A percentile compares a stretch with the other conserved stretches of the same genome.
phyloP scores from a whole-genome alignment of 2,797 vertebrate species.

The Ambastaia sidthimunki region DNA sequence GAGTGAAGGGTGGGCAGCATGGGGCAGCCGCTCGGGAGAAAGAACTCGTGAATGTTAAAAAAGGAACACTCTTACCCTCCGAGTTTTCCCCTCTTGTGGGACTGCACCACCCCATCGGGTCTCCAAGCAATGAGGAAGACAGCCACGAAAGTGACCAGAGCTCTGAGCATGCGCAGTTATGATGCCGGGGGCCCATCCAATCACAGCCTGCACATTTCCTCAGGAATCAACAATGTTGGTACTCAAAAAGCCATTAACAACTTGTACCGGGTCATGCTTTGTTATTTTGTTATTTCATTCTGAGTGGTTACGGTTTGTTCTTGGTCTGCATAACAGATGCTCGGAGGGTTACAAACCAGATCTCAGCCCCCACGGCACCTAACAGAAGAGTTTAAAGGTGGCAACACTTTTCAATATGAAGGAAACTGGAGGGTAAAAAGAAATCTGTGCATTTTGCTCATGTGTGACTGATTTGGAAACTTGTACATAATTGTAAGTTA shows the following conservation, averaged over 20 bases:
- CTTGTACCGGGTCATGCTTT: slow-evolving; percentile 3
- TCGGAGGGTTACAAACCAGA: slow-evolving; percentile 59
- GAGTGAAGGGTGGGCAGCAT: slow-evolving; percentile 89
- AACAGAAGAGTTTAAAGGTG: slow-evolving; percentile 8
- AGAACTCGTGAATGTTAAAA: slow-evolving; percentile 91
- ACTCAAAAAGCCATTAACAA: slow-evolving; percentile 36
- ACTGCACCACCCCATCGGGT: slow-evolving; percentile 83
- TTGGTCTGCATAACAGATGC: slow-evolving; percentile 57
- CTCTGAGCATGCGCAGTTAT: slow-evolving; percentile 88
- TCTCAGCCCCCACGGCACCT: background rate
- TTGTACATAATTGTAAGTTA: slow-evolving; percentile 66
- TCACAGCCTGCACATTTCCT: slow-evolving; percentile 48
- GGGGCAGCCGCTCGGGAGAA: slow-evolving; percentile 86
- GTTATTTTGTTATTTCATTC: slow-evolving; percentile 29
- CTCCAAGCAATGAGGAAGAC: slow-evolving; percentile 83
- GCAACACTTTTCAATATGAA: background rate
- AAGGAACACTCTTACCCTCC: slow-evolving; percentile 85
- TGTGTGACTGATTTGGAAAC: slow-evolving; percentile 63
- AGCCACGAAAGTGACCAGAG: slow-evolving; percentile 89
- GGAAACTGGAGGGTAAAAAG: slow-evolving; percentile 16
- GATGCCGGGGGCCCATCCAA: slow-evolving; percentile 67
- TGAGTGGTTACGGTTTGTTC: slow-evolving; percentile 35
- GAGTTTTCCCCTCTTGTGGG: slow-evolving; percentile 86
- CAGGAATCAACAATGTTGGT: slow-evolving; percentile 56
- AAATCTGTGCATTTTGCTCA: slow-evolving; percentile 19